Conservation (phyloP, 30 jellyfish, hydroid and myxozoan species). For the Mastigias papua region DNA sequence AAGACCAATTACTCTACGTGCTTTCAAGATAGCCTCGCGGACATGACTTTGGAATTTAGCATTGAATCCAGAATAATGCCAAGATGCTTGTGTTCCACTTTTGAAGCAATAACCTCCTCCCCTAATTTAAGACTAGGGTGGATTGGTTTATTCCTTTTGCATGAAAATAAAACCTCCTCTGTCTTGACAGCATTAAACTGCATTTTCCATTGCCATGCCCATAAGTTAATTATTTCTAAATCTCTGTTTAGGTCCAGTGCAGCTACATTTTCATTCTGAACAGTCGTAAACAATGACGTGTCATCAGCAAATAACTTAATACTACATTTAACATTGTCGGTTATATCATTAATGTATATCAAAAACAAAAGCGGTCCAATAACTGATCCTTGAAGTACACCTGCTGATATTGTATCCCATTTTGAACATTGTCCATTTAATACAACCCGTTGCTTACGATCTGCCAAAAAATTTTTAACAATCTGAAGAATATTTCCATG, state of each 20-base stretch:
- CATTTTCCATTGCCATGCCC: too few relatives aligned
- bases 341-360: too few relatives aligned
- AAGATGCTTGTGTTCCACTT: slow-evolving; percentile 35
- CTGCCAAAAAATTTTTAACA: slow-evolving; percentile 51
- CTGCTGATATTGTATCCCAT: slow-evolving; percentile 61
- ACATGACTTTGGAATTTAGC: slow-evolving; percentile 11
- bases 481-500: slow-evolving; percentile 45
- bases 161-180: slow-evolving; percentile 10
- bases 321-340: slow-evolving; percentile 48
- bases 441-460: slow-evolving; percentile 69
- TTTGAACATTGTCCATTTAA: too few relatives aligned
- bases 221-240: slow-evolving; percentile 35
- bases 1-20: slow-evolving; percentile 14
- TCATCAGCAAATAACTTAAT: too few relatives aligned
- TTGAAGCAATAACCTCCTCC: slow-evolving; percentile 9
- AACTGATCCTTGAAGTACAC: slow-evolving; percentile 57
- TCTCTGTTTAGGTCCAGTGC: slow-evolving; percentile 48
- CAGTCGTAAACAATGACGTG: too few relatives aligned
- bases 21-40: slow-evolving; percentile 24
- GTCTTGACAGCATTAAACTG: too few relatives aligned
- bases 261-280: slow-evolving; percentile 42
- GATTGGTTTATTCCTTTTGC: slow-evolving; percentile 18
- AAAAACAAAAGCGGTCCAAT: slow-evolving; percentile 52
- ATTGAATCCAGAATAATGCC: slow-evolving; percentile 21
- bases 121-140: slow-evolving; percentile 20